Base-by-base conservation (phyloP, 1,140 invertebrate species). In the Geopemphigus sp. region DNA sequence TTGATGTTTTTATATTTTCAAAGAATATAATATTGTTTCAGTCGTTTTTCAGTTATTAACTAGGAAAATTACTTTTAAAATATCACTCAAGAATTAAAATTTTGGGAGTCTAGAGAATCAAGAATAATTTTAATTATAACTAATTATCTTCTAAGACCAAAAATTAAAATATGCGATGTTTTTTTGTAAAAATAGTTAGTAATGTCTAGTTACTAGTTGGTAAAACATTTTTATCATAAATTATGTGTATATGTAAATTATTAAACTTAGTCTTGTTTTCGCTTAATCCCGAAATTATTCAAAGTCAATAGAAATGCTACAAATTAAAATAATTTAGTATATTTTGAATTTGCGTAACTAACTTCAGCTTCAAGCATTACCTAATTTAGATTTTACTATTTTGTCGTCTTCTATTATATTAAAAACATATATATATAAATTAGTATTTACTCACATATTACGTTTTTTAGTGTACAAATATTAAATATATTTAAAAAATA, bases 171-270 rank as follows among this genome's bases (percentile, higher is more conserved):
- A n/a, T 11, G 2, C 32, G 1, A 64, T 32, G n/a, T 22, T 11
- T 66, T 17, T 66, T n/a, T 0, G 32, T 66, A 22, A 66, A 39
- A 29, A n/a, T n/a, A n/a, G n/a, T 22, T 19, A 4, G 24, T 63
- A 17, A 10, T 64, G 10, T 10, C 17, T 63, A 17, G 17, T 17
- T 10, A 4, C 17, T 22, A 45, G 32, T 45, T 19, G 11, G 0
- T 64, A 32, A 15, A n/a, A 66, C 29, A 45, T n/a, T 39, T 66
- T 66, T 14, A 66, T 66, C 29, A 39, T 4, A 39, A 10, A 54
- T 54, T 54, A 54, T 54, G 63, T 39, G n/a, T n/a, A n/a, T n/a
- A 45, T 66, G 63, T 45, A 39, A 66, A 66, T 64, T 14, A 66
- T 8, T 12, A 64, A 39, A 39, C 29, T 8, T 17, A 63, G 17